These are phyloP conservation scores for Nettapus auritus DNA, from an alignment of 2,113 vertebrate species.

Conservation along the genomic window DNA sequence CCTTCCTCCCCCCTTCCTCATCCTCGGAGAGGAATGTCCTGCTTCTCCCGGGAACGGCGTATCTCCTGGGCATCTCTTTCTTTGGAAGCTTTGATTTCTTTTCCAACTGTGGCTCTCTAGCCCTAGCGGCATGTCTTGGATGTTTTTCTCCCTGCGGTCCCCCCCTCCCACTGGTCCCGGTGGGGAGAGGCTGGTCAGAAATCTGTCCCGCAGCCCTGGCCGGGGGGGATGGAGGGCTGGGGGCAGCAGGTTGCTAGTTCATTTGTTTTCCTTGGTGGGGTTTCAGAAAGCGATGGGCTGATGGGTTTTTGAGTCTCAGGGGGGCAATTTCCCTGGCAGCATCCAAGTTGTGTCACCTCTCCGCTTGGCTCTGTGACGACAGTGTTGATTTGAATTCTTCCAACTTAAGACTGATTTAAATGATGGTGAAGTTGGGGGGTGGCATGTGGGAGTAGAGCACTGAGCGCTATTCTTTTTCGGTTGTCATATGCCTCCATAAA, in stretches of 20 bases:
- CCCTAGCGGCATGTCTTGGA: not conserved
- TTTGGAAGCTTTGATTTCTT: constrained; percentile 46
- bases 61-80: constrained; percentile 45
- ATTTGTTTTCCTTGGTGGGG: not conserved
- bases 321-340: constrained; percentile 60
- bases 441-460: constrained; percentile 68
- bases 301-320: constrained; percentile 50
- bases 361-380: constrained; percentile 60
- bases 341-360: constrained; percentile 62
- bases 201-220: not conserved
- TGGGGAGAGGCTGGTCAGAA: not conserved
- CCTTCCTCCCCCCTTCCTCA: constrained; percentile 1
- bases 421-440: constrained; percentile 65
- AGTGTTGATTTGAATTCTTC: constrained; percentile 68
- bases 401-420: constrained; percentile 67
- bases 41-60: constrained; percentile 23
- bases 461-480: constrained; percentile 63
- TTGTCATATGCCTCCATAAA: constrained; percentile 69
- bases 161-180: not conserved
- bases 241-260: not conserved
- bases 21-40: constrained; percentile 24
- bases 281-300: constrained; percentile 24
- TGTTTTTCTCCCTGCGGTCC: not conserved
- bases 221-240: not conserved
- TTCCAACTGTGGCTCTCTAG: constrained; percentile 38